Conservation (phyloP, 2,888 invertebrate species). For the Macaria notata region DNA sequence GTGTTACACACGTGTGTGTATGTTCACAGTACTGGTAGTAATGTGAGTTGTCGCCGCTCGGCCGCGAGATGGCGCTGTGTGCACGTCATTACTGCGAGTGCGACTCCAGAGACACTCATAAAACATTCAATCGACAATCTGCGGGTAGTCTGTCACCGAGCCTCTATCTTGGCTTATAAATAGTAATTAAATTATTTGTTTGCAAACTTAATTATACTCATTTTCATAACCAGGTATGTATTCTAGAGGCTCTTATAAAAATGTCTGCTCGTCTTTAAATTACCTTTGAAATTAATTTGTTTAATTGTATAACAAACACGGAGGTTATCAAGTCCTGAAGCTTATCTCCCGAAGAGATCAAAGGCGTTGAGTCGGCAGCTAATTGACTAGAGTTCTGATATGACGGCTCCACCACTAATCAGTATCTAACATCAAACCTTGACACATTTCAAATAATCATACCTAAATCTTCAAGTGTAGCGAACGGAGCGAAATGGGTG, state of each 20-base stretch:
- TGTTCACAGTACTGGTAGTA: conserved; percentile 19
- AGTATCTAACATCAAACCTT: conserved; percentile 43
- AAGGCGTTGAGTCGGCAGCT: conserved; percentile 21
- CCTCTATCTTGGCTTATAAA: too few relatives aligned
- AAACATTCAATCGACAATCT: conserved; percentile 71
- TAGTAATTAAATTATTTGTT: too few relatives aligned
- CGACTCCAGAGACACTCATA: conserved; percentile 57
- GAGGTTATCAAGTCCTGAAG: too few relatives aligned
- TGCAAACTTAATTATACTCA: too few relatives aligned
- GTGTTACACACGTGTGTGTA: conserved; percentile 31
- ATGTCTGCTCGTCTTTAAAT: too few relatives aligned
- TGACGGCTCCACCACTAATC: conserved; percentile 30
- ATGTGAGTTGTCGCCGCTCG: conserved; percentile 29
- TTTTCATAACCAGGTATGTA: too few relatives aligned
- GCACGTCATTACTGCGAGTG: conserved; percentile 57
- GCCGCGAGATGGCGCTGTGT: conserved; percentile 46
- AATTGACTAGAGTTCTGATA: conserved; percentile 25
- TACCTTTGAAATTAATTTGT: too few relatives aligned
- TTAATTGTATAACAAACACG: too few relatives aligned
- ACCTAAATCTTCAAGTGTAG: conserved; percentile 53
- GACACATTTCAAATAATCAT: conserved; percentile 38
- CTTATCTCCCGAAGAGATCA: conserved; percentile 11
- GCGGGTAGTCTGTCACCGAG: conserved; percentile 36
- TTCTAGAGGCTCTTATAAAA: too few relatives aligned
- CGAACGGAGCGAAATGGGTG: conserved; percentile 45